Percentiles rank a stretch among this genome's conserved stretches.
Evolutionary conservation across 1,140 invertebrate species (phyloP).

Genomic region (Microplitis demolitor): DNA sequence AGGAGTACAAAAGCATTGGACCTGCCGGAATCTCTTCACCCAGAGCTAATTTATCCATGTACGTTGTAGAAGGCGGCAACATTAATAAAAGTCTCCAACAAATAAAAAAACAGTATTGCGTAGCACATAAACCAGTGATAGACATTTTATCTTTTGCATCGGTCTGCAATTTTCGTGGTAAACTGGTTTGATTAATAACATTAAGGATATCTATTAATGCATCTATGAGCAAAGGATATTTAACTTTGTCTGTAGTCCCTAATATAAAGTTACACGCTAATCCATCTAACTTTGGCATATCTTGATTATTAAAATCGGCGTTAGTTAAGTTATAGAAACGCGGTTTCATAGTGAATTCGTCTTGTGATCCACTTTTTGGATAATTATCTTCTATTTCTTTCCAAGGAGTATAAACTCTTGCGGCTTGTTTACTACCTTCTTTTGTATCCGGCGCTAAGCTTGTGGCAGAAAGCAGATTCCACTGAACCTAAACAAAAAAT

Average conservation of each 20-base stretch:
- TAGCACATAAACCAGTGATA: slow-evolving; percentile 76
- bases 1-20: slow-evolving; percentile 70
- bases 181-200: slow-evolving; percentile 68
- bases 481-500: slow-evolving; percentile 69
- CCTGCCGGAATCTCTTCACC: slow-evolving; percentile 65
- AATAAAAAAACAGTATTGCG: slow-evolving; percentile 90
- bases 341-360: slow-evolving; percentile 81
- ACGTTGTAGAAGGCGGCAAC: slow-evolving; percentile 85
- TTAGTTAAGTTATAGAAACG: slow-evolving; percentile 84
- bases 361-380: slow-evolving; percentile 72
- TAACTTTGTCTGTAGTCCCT: slow-evolving; percentile 86
- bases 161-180: slow-evolving; percentile 55
- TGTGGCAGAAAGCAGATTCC: slow-evolving; percentile 79
- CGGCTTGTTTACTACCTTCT: slow-evolving; percentile 63
- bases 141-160: slow-evolving; percentile 65
- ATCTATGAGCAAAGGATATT: slow-evolving; percentile 86
- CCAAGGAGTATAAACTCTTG: slow-evolving; percentile 76
- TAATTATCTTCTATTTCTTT: slow-evolving; percentile 82
- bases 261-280: slow-evolving; percentile 92
- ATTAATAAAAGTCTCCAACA: slow-evolving; percentile 81
- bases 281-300: slow-evolving; percentile 88
- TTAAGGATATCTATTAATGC: slow-evolving; percentile 81
- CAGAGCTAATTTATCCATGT: slow-evolving; percentile 78
- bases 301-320: slow-evolving; percentile 76
- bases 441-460: slow-evolving; percentile 64